Evolutionary conservation across 2,797 vertebrate genomes (phyloP), one percentile per base, ranked within the genome.

Genomic region (Eulemur coronatus): DNA sequence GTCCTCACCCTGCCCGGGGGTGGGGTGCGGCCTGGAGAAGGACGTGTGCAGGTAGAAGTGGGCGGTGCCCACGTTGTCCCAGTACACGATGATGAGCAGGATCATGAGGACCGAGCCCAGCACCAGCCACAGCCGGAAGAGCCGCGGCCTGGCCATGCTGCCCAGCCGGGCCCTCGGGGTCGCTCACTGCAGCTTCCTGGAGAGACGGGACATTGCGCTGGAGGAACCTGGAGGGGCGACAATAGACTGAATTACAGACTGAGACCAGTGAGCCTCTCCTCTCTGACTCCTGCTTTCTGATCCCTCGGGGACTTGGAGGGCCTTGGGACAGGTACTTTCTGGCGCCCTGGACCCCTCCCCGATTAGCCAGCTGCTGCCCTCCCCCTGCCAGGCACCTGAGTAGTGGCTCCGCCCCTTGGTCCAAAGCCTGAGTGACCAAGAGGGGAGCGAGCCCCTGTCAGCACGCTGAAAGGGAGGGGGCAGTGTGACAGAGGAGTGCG

Each of bases 41-140:
- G 99, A 98, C 0, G 99, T 99, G 97, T 99, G 99, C 95, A 99
- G 97, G 97, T 99, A 99, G 97, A 99, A 99, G 96, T 99, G 99
- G 4, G 99, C 99, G 0, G 99, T 99, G 22, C 99, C 99, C 22
- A 99, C 99, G 0, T 99, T 99, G 94, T 99, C 99, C 99, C 99
- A 99, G 98, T 99, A 99, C 73, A 99, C 99, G 48, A 99, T 99
- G 97, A 99, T 99, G 89, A 99, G 98, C 11, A 99, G 99, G 97
- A 99, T 99, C 99, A 99, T 99, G 98, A 99, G 99, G 91, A 99
- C 98, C 0, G 99, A 99, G 80, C 99, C 99, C 97, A 99, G 98
- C 84, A 99, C 99, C 95, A 99, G 98, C 93, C 99, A 99, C 90
- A 99, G 98, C 96, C 99, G 99, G 97, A 99, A 99, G 91, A 99